Conservation (phyloP, 2,797 vertebrate species). For the Avahi laniger region DNA sequence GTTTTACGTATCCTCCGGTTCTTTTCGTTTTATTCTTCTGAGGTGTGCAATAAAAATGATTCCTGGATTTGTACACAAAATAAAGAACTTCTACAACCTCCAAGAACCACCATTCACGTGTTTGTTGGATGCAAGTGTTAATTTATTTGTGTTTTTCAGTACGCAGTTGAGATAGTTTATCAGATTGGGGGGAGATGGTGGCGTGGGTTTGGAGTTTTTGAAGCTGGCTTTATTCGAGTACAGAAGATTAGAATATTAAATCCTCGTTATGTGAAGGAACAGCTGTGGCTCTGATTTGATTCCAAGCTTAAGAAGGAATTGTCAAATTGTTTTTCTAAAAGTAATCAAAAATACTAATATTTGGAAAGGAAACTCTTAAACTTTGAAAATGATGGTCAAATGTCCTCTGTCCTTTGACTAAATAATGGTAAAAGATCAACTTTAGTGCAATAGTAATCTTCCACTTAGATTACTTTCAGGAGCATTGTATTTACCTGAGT, state of each 20-base stretch:
- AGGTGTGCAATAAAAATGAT: not conserved
- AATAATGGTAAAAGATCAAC: constrained; percentile 63
- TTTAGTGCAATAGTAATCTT: constrained; percentile 65
- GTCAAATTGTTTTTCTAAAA: constrained; percentile 71
- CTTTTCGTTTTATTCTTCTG: not conserved
- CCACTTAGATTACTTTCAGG: constrained; percentile 68
- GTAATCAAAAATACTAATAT: constrained; percentile 81
- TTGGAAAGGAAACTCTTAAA: constrained; percentile 77
- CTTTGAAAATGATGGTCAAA: constrained; percentile 74
- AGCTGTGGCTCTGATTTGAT: constrained; percentile 75
- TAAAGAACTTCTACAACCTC: not conserved
- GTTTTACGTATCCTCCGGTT: not conserved
- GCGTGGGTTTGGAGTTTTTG: not conserved
- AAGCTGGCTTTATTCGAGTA: constrained; percentile 79
- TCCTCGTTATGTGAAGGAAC: constrained; percentile 72
- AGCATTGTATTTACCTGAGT: constrained; percentile 55
- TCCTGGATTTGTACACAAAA: not conserved
- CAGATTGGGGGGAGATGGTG: not conserved
- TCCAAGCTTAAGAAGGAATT: constrained; percentile 76
- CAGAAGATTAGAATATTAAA: constrained; percentile 77
- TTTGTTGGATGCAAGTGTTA: not conserved
- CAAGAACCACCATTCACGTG: not conserved
- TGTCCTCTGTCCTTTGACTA: constrained; percentile 74
- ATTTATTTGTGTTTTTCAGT: not conserved
- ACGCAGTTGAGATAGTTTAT: not conserved